Evolutionary conservation across 1,140 invertebrate genomes (phyloP).

Genomic region (Agrypnia vestita): DNA sequence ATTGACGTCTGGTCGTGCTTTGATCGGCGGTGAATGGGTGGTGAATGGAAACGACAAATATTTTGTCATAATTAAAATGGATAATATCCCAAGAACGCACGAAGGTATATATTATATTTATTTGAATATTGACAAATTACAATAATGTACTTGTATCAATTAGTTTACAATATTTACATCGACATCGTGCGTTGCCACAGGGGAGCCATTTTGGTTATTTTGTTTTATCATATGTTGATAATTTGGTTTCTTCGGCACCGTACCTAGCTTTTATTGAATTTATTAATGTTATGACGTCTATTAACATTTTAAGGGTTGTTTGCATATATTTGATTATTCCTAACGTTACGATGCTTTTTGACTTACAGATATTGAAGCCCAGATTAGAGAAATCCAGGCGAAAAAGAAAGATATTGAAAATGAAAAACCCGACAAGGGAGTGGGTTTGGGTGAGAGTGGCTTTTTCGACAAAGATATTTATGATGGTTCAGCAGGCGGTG

Average conservation of each 20-base stretch:
- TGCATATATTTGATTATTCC: background rate
- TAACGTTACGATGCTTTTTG: background rate
- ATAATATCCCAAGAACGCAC: slow-evolving; percentile 84
- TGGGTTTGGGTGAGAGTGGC: slow-evolving; percentile 90
- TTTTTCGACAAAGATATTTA: slow-evolving; percentile 96
- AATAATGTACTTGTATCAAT: slow-evolving; percentile 13
- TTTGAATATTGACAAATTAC: slow-evolving; percentile 24
- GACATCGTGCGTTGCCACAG: slow-evolving; percentile 42
- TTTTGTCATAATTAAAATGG: slow-evolving; percentile 72
- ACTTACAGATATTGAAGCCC: slow-evolving; percentile 91
- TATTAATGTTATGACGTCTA: background rate
- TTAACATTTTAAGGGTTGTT: background rate
- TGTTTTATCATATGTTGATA: slow-evolving; percentile 8
- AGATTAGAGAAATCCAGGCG: slow-evolving; percentile 91
- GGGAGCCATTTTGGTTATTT: slow-evolving; percentile 41
- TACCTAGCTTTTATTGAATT: too few relatives aligned
- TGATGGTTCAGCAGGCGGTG: slow-evolving; percentile 77
- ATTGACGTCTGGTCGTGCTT: slow-evolving; percentile 4
- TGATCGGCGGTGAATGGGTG: slow-evolving; percentile 13
- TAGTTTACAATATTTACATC: slow-evolving; percentile 7
- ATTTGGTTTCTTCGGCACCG: too few relatives aligned
- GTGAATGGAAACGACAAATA: slow-evolving; percentile 30
- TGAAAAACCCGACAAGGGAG: slow-evolving; percentile 78
- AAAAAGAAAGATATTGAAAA: slow-evolving; percentile 86
- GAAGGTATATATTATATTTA: slow-evolving; percentile 76